Conservation (phyloP, 2,797 vertebrate genomes). For the Esox masquinongy region DNA sequence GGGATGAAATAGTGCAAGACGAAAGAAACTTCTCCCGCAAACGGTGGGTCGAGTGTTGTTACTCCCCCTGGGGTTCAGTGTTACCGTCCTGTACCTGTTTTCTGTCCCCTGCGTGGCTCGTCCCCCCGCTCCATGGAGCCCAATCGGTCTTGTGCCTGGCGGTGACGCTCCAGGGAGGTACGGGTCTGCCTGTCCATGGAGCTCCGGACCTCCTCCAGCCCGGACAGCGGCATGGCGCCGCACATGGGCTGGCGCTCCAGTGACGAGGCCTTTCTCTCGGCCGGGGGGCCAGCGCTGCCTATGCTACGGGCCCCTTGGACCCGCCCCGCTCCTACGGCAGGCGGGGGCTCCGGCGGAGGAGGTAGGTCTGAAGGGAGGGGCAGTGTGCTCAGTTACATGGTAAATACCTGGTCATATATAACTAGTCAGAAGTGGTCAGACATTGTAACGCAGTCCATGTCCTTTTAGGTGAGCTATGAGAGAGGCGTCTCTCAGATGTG, state of each 20-base stretch:
- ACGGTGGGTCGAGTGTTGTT: neutral
- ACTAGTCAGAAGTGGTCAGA: neutral
- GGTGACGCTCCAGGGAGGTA: slow-evolving; percentile 88
- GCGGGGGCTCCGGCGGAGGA: slow-evolving; percentile 97
- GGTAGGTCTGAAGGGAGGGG: slow-evolving; percentile 86
- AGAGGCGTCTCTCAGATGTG: neutral
- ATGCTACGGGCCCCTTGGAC: slow-evolving; percentile 80
- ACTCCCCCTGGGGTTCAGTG: neutral
- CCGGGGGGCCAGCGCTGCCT: slow-evolving; percentile 72
- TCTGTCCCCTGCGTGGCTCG: slow-evolving; percentile 86
- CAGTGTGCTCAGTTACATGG: neutral
- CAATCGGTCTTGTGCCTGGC: slow-evolving; percentile 88
- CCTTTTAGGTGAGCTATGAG: neutral
- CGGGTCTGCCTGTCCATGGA: slow-evolving; percentile 87
- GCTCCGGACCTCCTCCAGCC: slow-evolving; percentile 87
- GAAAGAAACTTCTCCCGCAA: neutral
- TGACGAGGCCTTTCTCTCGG: slow-evolving; percentile 91
- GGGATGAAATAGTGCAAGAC: neutral
- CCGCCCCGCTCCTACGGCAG: slow-evolving; percentile 87
- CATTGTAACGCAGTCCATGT: neutral
- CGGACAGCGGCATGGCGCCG: slow-evolving; percentile 73
- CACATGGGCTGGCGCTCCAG: slow-evolving; percentile 88
- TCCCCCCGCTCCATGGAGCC: slow-evolving; percentile 88
- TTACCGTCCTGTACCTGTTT: slow-evolving; percentile 83
- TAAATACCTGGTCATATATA: neutral